These are phyloP conservation scores for Gallinago media DNA, from an alignment of 2,113 vertebrate genomes.

Conservation along the genomic window DNA sequence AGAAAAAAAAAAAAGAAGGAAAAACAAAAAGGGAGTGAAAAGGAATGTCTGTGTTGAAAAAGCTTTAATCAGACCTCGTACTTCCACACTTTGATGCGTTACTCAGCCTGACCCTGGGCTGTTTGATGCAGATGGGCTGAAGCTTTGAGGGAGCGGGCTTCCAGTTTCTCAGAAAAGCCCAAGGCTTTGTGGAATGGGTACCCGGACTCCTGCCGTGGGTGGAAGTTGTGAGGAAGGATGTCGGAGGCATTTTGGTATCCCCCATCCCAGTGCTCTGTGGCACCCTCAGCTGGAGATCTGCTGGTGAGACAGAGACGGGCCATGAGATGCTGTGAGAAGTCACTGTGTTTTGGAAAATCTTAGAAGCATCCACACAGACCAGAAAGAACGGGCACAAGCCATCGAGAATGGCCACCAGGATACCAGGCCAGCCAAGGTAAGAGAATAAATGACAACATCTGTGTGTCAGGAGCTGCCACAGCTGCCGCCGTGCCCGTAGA, in stretches of 20 bases:
- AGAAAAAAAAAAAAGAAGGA: too few species aligned
- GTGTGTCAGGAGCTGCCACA: background rate
- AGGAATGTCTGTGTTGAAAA: background rate
- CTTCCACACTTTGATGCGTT: background rate
- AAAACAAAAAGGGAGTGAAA: too few species aligned
- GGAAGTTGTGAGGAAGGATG: background rate
- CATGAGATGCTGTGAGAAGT: background rate
- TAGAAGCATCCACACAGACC: fast-evolving
- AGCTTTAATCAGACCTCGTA: background rate
- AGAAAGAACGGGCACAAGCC: fast-evolving
- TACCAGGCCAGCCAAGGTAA: background rate
- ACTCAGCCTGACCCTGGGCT: background rate
- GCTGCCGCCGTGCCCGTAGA: background rate
- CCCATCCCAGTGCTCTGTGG: background rate
- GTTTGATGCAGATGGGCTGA: background rate
- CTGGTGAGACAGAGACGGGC: background rate
- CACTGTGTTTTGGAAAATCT: background rate
- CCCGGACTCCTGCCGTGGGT: background rate
- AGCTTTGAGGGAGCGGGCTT: background rate
- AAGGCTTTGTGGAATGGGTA: background rate
- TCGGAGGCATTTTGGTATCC: fast-evolving
- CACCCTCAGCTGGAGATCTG: background rate
- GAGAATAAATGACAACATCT: background rate
- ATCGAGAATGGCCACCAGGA: background rate
- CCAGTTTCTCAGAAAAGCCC: background rate